A percentile compares a stretch with the other conserved stretches of the same genome.
Conservation (phyloP, 2,888 invertebrate genomes). For the Campoletis raptor region DNA sequence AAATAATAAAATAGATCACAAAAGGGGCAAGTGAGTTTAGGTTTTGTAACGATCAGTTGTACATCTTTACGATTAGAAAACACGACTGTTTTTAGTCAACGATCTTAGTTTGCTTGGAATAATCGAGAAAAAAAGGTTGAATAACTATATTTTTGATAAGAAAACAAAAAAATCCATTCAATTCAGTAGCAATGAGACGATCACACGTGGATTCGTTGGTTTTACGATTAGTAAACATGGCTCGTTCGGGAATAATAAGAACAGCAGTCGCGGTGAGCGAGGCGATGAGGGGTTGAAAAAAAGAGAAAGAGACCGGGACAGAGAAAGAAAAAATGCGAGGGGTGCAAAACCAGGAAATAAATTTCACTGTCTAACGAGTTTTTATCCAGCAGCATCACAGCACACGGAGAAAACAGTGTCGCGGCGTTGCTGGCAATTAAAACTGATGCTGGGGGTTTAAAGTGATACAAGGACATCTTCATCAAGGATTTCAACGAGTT, state of each 20-base stretch:
- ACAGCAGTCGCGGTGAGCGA: conserved; percentile 24
- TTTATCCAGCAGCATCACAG: conserved; percentile 78
- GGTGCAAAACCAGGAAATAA: conserved; percentile 76
- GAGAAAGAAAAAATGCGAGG: conserved; percentile 60
- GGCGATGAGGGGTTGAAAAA: conserved; percentile 22
- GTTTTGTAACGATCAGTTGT: conserved; percentile 12
- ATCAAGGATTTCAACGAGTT: conserved; percentile 47
- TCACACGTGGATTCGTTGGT: conserved; percentile 8
- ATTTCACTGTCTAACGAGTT: conserved; percentile 83
- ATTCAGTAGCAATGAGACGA: not conserved
- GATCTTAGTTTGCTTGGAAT: not conserved
- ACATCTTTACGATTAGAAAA: conserved; percentile 43
- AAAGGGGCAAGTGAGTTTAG: conserved; percentile 16
- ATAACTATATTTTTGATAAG: not conserved
- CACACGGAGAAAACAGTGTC: conserved; percentile 53
- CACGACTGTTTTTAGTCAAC: conserved; percentile 29
- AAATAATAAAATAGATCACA: conserved; percentile 22
- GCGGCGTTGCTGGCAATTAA: conserved; percentile 77
- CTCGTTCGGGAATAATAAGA: conserved; percentile 30
- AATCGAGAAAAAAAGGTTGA: conserved; percentile 34
- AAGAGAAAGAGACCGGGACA: not conserved
- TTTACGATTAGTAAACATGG: conserved; percentile 38
- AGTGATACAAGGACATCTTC: conserved; percentile 65
- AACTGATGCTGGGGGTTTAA: conserved; percentile 70
- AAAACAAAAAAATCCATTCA: not conserved